Conservation (phyloP, 2,113 vertebrate genomes). For the Protomyctophum bolini region DNA sequence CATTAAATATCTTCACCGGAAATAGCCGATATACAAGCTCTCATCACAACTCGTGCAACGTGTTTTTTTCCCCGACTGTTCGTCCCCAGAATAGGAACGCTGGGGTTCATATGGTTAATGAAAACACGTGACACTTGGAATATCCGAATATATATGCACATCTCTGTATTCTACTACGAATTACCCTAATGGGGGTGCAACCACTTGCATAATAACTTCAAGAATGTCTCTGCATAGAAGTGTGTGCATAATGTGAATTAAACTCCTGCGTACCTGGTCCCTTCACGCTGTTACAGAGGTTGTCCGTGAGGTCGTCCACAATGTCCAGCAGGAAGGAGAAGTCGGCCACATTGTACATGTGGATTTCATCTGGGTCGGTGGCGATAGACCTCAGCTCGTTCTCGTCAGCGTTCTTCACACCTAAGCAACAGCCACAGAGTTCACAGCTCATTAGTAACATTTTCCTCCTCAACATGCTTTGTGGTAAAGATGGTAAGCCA, state of each 20-base stretch:
- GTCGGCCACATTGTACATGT: constrained; percentile 95
- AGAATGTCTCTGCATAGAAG: background rate
- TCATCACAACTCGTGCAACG: no score
- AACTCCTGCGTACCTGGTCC: constrained; percentile 84
- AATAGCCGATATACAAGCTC: no score
- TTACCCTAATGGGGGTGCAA: no score
- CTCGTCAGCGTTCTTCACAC: constrained; percentile 98
- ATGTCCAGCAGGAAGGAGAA: constrained; percentile 91
- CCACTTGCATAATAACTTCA: no score
- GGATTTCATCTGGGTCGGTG: constrained; percentile 88
- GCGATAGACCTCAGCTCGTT: constrained; percentile 93
- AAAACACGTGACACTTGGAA: no score
- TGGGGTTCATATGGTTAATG: no score
- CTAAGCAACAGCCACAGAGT: constrained; percentile 66
- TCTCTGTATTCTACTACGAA: no score
- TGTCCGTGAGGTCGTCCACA: constrained; percentile 87
- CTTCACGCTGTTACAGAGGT: constrained; percentile 97
- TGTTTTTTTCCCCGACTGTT: no score
- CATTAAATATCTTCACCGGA: no score
- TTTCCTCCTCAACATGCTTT: background rate
- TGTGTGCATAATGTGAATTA: background rate
- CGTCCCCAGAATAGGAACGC: no score
- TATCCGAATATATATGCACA: no score
- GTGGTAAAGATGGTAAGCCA: background rate
- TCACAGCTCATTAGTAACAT: background rate